phyloP scores from a whole-genome alignment of 2,888 invertebrate genomes.

The Euplagia quadripunctaria region DNA sequence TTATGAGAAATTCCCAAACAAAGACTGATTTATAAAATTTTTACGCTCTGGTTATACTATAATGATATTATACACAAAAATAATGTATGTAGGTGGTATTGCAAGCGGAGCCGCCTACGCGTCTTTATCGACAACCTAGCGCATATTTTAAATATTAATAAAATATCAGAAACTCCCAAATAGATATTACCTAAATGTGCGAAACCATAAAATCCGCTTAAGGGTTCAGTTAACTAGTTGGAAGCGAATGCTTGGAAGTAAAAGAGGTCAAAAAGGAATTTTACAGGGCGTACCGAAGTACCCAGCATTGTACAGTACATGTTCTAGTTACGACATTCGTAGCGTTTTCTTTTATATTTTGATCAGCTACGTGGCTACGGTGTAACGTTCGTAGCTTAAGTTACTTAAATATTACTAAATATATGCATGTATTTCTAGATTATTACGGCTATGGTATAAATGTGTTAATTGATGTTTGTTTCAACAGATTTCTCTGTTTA shows the following conservation, averaged over 20 bases:
- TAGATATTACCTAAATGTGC: slow-evolving; percentile 16
- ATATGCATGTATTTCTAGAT: background rate
- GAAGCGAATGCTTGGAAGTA: slow-evolving; percentile 40
- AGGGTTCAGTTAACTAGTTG: slow-evolving; percentile 17
- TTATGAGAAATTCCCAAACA: background rate
- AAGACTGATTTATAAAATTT: background rate
- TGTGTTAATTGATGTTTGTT: too few relatives aligned
- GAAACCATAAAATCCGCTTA: slow-evolving; percentile 20
- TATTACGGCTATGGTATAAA: too few relatives aligned
- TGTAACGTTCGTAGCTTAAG: background rate
- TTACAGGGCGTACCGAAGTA: slow-evolving; percentile 51
- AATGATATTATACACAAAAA: background rate
- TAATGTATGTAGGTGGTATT: background rate
- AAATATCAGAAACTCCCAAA: slow-evolving; percentile 14
- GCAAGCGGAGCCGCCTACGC: background rate
- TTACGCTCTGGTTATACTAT: background rate
- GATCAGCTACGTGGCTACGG: slow-evolving; percentile 14
- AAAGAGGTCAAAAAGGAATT: slow-evolving; percentile 54
- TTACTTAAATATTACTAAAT: background rate
- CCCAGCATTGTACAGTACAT: slow-evolving; percentile 30
- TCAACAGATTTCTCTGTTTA: too few relatives aligned
- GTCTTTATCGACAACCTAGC: background rate
- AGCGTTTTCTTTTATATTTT: slow-evolving; percentile 20
- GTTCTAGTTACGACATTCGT: slow-evolving; percentile 25
- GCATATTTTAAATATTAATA: slow-evolving; percentile 18